Base-by-base conservation (phyloP, 2,797 vertebrate species). In the Bryconaethiops microstoma region DNA sequence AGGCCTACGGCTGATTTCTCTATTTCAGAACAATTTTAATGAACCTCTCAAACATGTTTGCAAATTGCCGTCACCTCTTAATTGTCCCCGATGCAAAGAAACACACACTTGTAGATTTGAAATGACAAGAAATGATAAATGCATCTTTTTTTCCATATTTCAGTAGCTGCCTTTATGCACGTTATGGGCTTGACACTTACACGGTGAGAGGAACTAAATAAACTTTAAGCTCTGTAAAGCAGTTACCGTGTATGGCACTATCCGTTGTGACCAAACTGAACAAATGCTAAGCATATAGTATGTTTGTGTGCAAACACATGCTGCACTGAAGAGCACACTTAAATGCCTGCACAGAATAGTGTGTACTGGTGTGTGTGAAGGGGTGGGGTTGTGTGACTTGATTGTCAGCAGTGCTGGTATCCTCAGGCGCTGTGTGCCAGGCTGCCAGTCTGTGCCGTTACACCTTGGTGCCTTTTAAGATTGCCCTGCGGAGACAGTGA, bases 401-500 rank as follows among this genome's bases (percentile, higher is more conserved):
- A 82, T 83, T 76, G 77, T 77, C 74, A 80, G 74, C 89, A 94
- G 92, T 92, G 93, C 88, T 94, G 94, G 93, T 96, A 94, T 96
- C 96, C 92, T 93, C 89, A 89, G 94, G 93, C 93, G 91, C 87
- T 88, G 91, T 80, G 85, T 78, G 94, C 93, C 95, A 95, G 95
- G 91, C 94, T 95, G 94, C 95, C 95, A 96, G 95, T 96, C 94
- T 96, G 95, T 89, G 93, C 92, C 93, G 96, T 96, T 95, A 96
- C 95, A 96, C 95, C 94, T 96, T 96, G 94, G 95, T 96, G 95
- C 94, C 90, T 96, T 95, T 95, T 94, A 95, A 95, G 95, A 96
- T 95, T 96, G 95, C 95, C 95, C 96, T 95, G 94, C 94, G 95
- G 95, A 96, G 94, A 95, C 91, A 92, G 92, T 93, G 93, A 91